Evolutionary conservation across 30 jellyfish, hydroid and myxozoan species (phyloP).

Genomic region (Hydra vulgaris): DNA sequence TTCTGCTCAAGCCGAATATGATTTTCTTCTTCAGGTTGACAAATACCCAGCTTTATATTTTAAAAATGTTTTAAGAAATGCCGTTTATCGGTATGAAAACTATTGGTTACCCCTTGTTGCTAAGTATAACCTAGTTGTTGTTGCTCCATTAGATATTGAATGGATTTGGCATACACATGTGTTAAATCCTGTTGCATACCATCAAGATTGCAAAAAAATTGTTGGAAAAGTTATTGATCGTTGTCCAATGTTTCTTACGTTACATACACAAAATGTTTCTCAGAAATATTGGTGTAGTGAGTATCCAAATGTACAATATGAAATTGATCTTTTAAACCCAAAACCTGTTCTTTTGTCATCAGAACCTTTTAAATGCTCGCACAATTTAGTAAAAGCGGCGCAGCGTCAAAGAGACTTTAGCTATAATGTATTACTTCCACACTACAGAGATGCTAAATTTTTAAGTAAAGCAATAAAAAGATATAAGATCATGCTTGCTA

Average conservation of each 20-base stretch:
- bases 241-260: not conserved
- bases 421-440: conserved; percentile 59
- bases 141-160: conserved; percentile 33
- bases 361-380: conserved; percentile 12
- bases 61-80: conserved; percentile 12
- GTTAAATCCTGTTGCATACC: conserved; percentile 23
- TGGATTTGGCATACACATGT: conserved; percentile 43
- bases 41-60: conserved; percentile 5
- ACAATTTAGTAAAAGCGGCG: conserved; percentile 41
- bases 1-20: conserved; percentile 29
- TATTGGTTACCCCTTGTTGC: conserved; percentile 35
- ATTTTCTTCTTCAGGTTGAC: conserved; percentile 24
- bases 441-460: conserved; percentile 38
- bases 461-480: conserved; percentile 52
- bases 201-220: conserved; percentile 20
- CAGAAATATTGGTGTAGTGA: conserved; percentile 43
- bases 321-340: conserved; percentile 38
- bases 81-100: conserved; percentile 21
- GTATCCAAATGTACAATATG: conserved; percentile 55
- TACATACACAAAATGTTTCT: conserved; percentile 1
- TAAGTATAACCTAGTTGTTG: not conserved
- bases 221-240: conserved; percentile 33
- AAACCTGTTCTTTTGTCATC: not conserved
- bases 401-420: conserved; percentile 43
- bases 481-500: conserved; percentile 38